Evolutionary conservation across 1,140 invertebrate genomes (phyloP).

Genomic region (Frieseomelitta varia): DNA sequence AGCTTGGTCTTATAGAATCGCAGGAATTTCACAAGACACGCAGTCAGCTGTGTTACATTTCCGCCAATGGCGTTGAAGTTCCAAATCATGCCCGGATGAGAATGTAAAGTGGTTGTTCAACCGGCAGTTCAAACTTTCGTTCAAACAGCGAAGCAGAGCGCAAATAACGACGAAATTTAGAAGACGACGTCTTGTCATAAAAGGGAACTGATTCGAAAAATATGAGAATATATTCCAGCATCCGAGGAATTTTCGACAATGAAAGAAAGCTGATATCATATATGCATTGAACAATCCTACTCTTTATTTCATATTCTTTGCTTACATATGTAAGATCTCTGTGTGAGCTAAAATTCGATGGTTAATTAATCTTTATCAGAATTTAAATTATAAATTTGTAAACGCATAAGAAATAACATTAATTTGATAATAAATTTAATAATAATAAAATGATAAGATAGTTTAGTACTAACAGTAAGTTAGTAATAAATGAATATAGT

Average conservation of each 20-base stretch:
- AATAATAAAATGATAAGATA: too few species aligned
- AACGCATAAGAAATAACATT: too few species aligned
- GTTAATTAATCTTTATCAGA: too few species aligned
- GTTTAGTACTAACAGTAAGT: too few species aligned
- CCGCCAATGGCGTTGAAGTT: conserved; percentile 39
- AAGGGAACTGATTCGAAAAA: background rate
- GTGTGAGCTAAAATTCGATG: too few species aligned
- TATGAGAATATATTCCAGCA: background rate
- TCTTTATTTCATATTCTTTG: too few species aligned
- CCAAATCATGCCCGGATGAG: conserved; percentile 9
- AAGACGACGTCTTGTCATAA: background rate
- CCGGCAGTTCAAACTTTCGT: conserved; percentile 21
- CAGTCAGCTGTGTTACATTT: conserved; percentile 40
- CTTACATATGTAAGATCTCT: too few species aligned
- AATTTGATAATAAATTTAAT: too few species aligned
- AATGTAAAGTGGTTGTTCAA: conserved; percentile 4
- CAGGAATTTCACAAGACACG: conserved; percentile 46
- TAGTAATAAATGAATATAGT: too few species aligned
- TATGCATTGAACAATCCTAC: too few species aligned
- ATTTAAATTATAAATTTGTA: too few species aligned
- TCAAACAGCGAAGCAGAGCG: background rate
- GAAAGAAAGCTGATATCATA: background rate
- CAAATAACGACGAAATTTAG: conserved; percentile 14
- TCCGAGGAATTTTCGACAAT: background rate
- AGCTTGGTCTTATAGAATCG: conserved; percentile 29